Evolutionary conservation across 2,888 invertebrate genomes (phyloP), one percentile per base, ranked within the genome.

Genomic region (Muschampia plurimacula): DNA sequence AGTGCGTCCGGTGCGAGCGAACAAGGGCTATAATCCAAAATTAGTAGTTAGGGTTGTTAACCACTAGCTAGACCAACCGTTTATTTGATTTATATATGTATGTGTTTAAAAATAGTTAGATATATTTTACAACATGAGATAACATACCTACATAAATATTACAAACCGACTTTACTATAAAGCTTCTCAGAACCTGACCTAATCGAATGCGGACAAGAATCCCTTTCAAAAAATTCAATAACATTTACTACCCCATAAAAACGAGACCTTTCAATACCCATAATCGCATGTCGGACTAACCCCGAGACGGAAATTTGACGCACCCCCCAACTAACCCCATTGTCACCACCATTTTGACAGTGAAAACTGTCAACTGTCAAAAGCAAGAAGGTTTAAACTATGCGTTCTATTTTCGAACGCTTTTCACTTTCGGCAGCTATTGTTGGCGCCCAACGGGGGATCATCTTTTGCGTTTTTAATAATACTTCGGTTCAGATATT

Each of bases 361-460:
- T 84, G 90, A 89, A 91, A 91, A 92, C 93, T 93, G 93, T 93
- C 93, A 93, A 94, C 93, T 93, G 93, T 93, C 93, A 93, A 91
- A 93, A 86, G 89, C 93, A 89, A 92, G 92, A 86, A 87, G 91
- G 88, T 92, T 93, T 93, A 94, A 93, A 93, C 93, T 92, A 90
- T 90, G 92, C 91, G 85, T 86, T 86, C 85, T 83, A 86, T 88
- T 87, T 88, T 86, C 85, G 77, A 83, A 83, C 80, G 87, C 88
- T 89, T 90, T 88, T 90, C 89, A 89, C 86, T 85, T 88, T 87
- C 83, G 84, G 13, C 85, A 78, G 84, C 86, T 86, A 88, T 92
- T 90, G 89, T 89, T 82, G 73, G 78, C 66, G 77, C 82, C 75
- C 82, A 82, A 81, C 84, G 84, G 85, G 87, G 82, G 84, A 79